Conservation (phyloP, 2,888 invertebrate species). For the Melanostoma mellinum region DNA sequence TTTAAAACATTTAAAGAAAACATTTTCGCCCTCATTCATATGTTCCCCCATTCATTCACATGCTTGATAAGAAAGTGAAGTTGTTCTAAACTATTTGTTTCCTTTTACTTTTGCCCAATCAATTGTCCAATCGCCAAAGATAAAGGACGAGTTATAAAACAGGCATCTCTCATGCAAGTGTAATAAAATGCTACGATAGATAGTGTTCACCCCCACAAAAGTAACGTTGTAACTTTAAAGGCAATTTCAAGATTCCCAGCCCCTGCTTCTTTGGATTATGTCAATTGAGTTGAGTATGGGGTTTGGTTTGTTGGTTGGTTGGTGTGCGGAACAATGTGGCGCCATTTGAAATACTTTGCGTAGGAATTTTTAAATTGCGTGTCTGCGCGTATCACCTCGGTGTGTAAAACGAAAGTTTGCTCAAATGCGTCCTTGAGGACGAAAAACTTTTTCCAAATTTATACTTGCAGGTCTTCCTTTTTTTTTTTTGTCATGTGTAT, state of each 20-base stretch:
- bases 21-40: not conserved
- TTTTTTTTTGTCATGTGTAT: conserved; percentile 5
- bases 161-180: conserved; percentile 43
- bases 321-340: conserved; percentile 55
- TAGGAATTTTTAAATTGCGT: conserved; percentile 62
- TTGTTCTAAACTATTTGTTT: conserved; percentile 7
- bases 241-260: conserved; percentile 45
- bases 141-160: conserved; percentile 58
- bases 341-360: conserved; percentile 58
- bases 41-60: not conserved
- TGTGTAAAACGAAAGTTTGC: conserved; percentile 26
- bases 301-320: conserved; percentile 37
- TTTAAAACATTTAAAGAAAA: conserved; percentile 9
- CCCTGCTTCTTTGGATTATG: conserved; percentile 44
- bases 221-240: conserved; percentile 59
- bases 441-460: conserved; percentile 34
- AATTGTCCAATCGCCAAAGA: conserved; percentile 60
- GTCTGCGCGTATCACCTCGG: conserved; percentile 53
- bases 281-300: conserved; percentile 49
- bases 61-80: not conserved
- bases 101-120: conserved; percentile 25
- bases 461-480: conserved; percentile 7
- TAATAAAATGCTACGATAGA: conserved; percentile 57
- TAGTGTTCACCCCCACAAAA: conserved; percentile 32
- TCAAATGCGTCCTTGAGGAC: conserved; percentile 49